Percentiles rank a stretch among this genome's conserved stretches.
These are phyloP conservation scores for Hyphantria cunea DNA, from an alignment of 1,140 invertebrate species.

Conservation along the genomic window DNA sequence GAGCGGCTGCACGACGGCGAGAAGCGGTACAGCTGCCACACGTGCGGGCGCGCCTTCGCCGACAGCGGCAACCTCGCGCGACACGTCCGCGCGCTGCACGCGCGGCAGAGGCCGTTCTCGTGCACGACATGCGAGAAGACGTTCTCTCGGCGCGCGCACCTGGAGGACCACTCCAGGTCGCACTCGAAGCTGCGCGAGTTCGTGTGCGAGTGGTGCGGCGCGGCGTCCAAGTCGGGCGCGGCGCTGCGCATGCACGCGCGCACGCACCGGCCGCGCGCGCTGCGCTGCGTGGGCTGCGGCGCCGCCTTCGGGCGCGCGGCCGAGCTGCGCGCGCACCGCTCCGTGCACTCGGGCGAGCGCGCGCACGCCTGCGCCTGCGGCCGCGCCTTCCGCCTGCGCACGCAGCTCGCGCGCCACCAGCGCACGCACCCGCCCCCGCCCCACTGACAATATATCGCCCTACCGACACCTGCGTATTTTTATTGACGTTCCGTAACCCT, in stretches of 20 bases:
- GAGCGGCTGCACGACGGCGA: constrained; percentile 37
- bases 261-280: constrained; percentile 38
- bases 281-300: constrained; percentile 63
- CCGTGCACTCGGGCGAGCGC: constrained; percentile 57
- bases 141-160: constrained; percentile 76
- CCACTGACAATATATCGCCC: too few relatives aligned
- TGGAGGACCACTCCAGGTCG: constrained; percentile 68
- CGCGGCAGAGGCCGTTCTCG: constrained; percentile 71
- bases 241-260: constrained; percentile 58
- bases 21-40: constrained; percentile 48
- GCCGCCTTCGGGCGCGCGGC: constrained; percentile 49
- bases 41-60: constrained; percentile 54
- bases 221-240: constrained; percentile 50
- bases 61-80: constrained; percentile 78
- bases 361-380: constrained; percentile 54
- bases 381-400: constrained; percentile 49
- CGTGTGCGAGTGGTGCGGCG: constrained; percentile 76
- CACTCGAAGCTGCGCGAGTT: constrained; percentile 83
- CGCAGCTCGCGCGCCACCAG: constrained; percentile 54
- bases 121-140: constrained; percentile 76
- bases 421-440: constrained; percentile 33
- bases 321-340: constrained; percentile 51
- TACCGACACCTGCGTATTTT: too few relatives aligned
- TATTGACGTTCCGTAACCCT: too few relatives aligned
- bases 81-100: constrained; percentile 77